These are phyloP conservation scores for Trichogramma dendrolimi DNA, from an alignment of 2,888 invertebrate genomes.

Conservation along the genomic window DNA sequence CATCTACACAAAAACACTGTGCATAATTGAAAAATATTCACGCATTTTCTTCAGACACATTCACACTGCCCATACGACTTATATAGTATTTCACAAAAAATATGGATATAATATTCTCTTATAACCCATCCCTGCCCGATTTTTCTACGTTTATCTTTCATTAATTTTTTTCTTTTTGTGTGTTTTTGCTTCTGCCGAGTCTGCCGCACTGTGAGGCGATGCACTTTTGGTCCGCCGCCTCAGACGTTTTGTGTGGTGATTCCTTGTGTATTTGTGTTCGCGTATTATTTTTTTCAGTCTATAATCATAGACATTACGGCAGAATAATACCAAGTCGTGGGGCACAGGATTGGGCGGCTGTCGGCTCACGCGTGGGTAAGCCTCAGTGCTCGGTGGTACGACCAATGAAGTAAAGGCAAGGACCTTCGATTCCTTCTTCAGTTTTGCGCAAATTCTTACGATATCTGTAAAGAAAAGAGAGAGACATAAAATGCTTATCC, in stretches of 20 bases:
- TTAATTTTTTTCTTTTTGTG: slow-evolving; percentile 27
- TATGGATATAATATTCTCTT: slow-evolving; percentile 33
- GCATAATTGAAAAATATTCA: slow-evolving; percentile 42
- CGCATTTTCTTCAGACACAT: slow-evolving; percentile 10
- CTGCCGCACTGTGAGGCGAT: slow-evolving; percentile 21
- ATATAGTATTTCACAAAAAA: slow-evolving; percentile 49
- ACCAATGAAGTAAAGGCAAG: slow-evolving; percentile 57
- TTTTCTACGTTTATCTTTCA: slow-evolving; percentile 17
- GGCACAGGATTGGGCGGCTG: slow-evolving; percentile 66
- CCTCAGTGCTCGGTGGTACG: slow-evolving; percentile 67
- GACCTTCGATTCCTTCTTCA: slow-evolving; percentile 70
- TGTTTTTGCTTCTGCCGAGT: slow-evolving; percentile 46
- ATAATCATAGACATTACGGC: slow-evolving; percentile 92
- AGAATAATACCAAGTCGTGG: slow-evolving; percentile 88
- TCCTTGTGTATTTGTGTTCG: too few relatives aligned
- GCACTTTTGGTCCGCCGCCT: too few relatives aligned
- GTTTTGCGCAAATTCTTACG: slow-evolving; percentile 74
- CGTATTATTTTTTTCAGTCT: slow-evolving; percentile 62
- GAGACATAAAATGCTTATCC: neutral
- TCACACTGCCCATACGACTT: slow-evolving; percentile 33
- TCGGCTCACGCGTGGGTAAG: slow-evolving; percentile 57
- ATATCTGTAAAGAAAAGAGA: slow-evolving; percentile 60
- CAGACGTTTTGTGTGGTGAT: too few relatives aligned
- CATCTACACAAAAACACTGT: slow-evolving; percentile 28
- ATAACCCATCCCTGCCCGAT: neutral